Base-by-base conservation (phyloP, 1,140 invertebrate genomes). In the Anadara kagoshimensis region DNA sequence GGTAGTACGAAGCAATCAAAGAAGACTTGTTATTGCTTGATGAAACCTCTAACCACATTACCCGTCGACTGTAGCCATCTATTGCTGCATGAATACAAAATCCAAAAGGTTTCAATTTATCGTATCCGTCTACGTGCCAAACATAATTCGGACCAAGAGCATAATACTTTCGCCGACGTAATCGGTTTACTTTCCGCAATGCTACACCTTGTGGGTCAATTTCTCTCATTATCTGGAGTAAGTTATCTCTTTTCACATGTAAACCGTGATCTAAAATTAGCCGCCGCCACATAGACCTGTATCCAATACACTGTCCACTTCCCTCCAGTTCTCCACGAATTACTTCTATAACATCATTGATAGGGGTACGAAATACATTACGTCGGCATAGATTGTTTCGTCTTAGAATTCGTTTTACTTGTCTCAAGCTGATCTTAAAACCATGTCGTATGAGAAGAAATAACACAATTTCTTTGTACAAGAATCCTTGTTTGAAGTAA, bases 11-110 rank as follows among this genome's bases (percentile, higher is more conserved):
- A 16, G 8, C 45, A 47, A 8, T 10, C 8, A 73, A 18, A 16
- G 24, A 22, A 16, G 63, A 49, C 20, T 73, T 44, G 36, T 77
- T 86, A 53, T 83, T 86, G 29, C 26, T 53, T 24, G n/a, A 10
- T 41, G 22, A 22, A 26, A 53, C 73, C 24, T 65, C 29, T 18
- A 70, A 65, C 67, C 68, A 75, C n/a, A 75, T 4, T 20, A 69
- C 58, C 8, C 45, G n/a, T 43, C 68, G 64, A 24, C 57, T 41
- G 61, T 61, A 75, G 20, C 69, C 69, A 63, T 68, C 54, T n/a
- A 76, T 72, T n/a, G 63, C 69, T 22, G 69, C 67, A 45, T 70
- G 67, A 45, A 67, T 67, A n/a, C 61, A n/a, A 7, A 76, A 24
- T 16, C 68, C 57, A 51, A 14, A 76, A 11, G 68, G 44, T 45